Conservation (phyloP, 2,888 invertebrate genomes). For the Cheilosia scutellata region DNA sequence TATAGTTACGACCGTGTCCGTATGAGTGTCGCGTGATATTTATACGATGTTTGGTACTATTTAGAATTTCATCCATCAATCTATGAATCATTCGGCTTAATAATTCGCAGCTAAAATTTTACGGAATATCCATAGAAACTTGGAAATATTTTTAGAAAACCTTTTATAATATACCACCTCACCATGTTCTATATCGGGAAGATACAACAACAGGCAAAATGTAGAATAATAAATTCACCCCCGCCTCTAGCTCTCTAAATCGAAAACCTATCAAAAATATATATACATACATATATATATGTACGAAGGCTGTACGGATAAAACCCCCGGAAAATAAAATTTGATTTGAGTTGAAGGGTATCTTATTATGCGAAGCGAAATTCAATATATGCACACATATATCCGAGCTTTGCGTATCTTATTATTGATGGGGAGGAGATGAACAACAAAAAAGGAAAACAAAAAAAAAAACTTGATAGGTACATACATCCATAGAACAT, state of each 20-base stretch:
- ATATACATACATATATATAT: background rate
- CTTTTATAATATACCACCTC: no score
- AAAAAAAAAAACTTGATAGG: slow-evolving; percentile 15
- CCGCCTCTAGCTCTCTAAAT: slow-evolving; percentile 46
- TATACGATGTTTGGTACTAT: no score
- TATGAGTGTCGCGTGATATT: no score
- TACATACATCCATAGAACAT: slow-evolving; percentile 30
- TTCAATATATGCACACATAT: slow-evolving; percentile 69
- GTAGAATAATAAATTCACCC: slow-evolving; percentile 56
- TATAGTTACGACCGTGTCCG: no score
- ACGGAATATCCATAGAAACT: background rate
- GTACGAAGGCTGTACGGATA: slow-evolving; percentile 62
- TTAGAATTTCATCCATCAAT: no score
- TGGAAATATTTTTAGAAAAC: slow-evolving; percentile 1
- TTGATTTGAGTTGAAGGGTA: slow-evolving; percentile 76
- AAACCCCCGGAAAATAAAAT: slow-evolving; percentile 74
- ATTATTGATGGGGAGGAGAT: slow-evolving; percentile 58
- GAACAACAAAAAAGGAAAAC: slow-evolving; percentile 16
- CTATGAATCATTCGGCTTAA: no score
- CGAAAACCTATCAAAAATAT: slow-evolving; percentile 58
- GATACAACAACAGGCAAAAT: slow-evolving; percentile 4
- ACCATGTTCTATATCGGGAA: background rate
- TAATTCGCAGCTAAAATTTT: no score
- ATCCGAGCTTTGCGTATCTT: slow-evolving; percentile 71
- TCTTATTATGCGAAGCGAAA: slow-evolving; percentile 74